These are phyloP conservation scores for Argyrosomus regius DNA, from an alignment of 2,797 vertebrate species.

Conservation along the genomic window DNA sequence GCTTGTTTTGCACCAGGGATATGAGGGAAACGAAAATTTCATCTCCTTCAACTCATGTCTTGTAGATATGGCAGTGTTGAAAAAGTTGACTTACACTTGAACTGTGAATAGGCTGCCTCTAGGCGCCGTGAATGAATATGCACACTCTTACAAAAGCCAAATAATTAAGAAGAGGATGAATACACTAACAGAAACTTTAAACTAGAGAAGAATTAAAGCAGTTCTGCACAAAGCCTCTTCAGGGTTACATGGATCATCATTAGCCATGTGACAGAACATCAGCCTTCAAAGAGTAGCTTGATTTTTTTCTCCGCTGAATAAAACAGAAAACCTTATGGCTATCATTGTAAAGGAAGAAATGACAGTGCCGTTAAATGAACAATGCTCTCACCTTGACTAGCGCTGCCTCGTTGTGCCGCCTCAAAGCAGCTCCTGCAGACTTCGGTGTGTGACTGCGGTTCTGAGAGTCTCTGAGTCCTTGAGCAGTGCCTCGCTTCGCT, in stretches of 20 bases:
- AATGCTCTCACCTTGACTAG: constrained; percentile 86
- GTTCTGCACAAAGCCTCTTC: not conserved
- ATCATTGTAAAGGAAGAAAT: not conserved
- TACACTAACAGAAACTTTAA: not conserved
- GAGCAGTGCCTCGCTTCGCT: constrained; percentile 92
- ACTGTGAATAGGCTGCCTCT: not conserved
- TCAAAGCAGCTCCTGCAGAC: constrained; percentile 92
- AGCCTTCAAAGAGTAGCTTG: not conserved
- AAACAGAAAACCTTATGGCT: not conserved
- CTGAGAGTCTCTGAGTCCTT: constrained; percentile 90
- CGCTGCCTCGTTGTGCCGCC: constrained; percentile 92
- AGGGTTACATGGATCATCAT: not conserved
- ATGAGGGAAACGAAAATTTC: too few species aligned
- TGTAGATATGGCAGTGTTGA: too few species aligned
- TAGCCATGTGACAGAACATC: not conserved
- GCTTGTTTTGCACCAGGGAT: too few species aligned
- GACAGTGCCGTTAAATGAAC: not conserved
- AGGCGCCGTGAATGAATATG: not conserved
- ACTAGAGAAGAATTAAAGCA: not conserved
- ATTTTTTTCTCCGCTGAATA: not conserved
- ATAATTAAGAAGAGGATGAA: not conserved
- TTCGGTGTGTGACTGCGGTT: constrained; percentile 86
- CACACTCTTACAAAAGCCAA: not conserved
- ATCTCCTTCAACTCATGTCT: too few species aligned
- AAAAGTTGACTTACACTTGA: too few species aligned